Percentiles rank a stretch among this genome's conserved stretches.
phyloP scores from a whole-genome alignment of 2,113 vertebrate species.

The Mormoops blainvillei region DNA sequence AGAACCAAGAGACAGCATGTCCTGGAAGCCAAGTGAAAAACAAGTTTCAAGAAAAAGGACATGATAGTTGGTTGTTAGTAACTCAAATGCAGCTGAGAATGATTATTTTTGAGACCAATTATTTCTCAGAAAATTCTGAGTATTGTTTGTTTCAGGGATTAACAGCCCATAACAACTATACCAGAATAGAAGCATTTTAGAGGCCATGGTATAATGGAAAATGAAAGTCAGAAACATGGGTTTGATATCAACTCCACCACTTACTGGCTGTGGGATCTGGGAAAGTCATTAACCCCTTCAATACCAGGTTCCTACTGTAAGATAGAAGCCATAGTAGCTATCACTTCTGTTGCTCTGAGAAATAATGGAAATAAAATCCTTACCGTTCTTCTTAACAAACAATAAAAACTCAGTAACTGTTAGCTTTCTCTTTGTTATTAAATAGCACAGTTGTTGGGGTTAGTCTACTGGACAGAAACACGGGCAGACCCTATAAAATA shows the following conservation, averaged over 20 bases:
- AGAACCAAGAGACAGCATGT: neutral
- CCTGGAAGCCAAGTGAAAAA: neutral
- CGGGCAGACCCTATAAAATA: neutral
- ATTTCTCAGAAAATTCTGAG: neutral
- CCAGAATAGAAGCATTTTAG: neutral
- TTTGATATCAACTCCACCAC: neutral
- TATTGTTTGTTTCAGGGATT: neutral
- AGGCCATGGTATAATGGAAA: neutral
- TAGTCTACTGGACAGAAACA: neutral
- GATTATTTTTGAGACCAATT: neutral
- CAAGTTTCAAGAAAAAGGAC: neutral
- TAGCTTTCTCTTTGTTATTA: neutral
- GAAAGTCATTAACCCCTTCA: neutral
- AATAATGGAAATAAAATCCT: neutral
- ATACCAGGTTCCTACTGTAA: neutral
- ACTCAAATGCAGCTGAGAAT: neutral
- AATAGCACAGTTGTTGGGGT: neutral
- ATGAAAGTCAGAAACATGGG: neutral
- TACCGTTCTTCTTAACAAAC: neutral
- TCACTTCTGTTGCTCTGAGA: neutral
- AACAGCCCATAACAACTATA: neutral
- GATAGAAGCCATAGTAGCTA: neutral
- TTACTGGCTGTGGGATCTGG: neutral
- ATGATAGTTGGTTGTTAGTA: neutral
- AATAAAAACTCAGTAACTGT: neutral